phyloP scores from a whole-genome alignment of 2,888 invertebrate genomes.

The Liposcelis brunnea region DNA sequence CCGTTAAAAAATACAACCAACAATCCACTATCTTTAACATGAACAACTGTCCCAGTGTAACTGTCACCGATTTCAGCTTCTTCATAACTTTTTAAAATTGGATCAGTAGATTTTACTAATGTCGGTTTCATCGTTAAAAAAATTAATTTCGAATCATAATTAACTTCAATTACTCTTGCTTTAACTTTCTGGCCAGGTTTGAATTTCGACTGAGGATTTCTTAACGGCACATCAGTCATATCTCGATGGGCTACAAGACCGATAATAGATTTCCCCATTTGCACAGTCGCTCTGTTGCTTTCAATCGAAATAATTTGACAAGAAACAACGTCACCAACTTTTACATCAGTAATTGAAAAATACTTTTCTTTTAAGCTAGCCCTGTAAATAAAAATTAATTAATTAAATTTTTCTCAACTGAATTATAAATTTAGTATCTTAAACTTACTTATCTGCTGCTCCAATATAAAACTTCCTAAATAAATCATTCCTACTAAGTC shows the following conservation, averaged over 20 bases:
- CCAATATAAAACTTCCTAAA: constrained; percentile 49
- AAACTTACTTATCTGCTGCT: constrained; percentile 34
- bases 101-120: constrained; percentile 32
- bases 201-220: constrained; percentile 32
- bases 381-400: constrained; percentile 16
- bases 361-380: constrained; percentile 35
- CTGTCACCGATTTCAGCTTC: constrained; percentile 32
- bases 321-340: constrained; percentile 20
- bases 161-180: constrained; percentile 40
- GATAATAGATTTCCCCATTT: constrained; percentile 17
- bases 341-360: constrained; percentile 26
- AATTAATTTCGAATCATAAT: constrained; percentile 29
- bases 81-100: constrained; percentile 32
- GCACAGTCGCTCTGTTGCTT: constrained; percentile 18
- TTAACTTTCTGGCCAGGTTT: constrained; percentile 35
- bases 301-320: constrained; percentile 20
- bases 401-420: constrained; percentile 1
- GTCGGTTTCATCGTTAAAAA: constrained; percentile 48
- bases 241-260: constrained; percentile 21
- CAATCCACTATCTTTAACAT: constrained; percentile 31
- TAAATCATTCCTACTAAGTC: constrained; percentile 46
- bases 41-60: constrained; percentile 37
- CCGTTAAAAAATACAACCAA: constrained; percentile 41
- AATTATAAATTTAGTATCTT: background rate
- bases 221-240: constrained; percentile 32